phyloP scores from a whole-genome alignment of 2,888 invertebrate genomes.

The Melipona beecheii region DNA sequence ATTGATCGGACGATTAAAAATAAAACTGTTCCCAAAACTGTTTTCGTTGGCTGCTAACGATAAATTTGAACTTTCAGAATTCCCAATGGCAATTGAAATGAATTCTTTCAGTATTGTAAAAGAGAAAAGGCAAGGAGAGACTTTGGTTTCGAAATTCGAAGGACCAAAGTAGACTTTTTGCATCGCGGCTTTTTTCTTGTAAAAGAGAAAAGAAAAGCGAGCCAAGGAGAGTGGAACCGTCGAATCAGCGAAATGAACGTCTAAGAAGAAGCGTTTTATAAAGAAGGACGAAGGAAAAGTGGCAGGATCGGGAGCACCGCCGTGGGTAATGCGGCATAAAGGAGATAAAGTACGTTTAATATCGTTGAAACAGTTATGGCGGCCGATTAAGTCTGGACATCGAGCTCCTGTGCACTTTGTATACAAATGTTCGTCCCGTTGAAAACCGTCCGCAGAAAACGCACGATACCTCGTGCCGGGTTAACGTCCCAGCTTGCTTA shows the following conservation, averaged over 20 bases:
- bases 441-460: slow-evolving; percentile 28
- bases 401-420: slow-evolving; percentile 50
- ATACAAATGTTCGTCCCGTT: slow-evolving; percentile 38
- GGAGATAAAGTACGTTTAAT: slow-evolving; percentile 67
- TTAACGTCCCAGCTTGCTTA: slow-evolving; percentile 45
- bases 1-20: too few species aligned
- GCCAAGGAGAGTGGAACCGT: neutral
- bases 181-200: too few species aligned
- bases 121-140: too few species aligned
- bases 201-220: neutral
- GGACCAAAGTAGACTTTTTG: too few species aligned
- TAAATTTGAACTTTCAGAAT: too few species aligned
- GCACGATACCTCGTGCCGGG: slow-evolving; percentile 3
- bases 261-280: slow-evolving; percentile 33
- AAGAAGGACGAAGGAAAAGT: slow-evolving; percentile 40
- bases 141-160: too few species aligned
- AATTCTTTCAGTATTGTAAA: too few species aligned
- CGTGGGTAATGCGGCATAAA: slow-evolving; percentile 67
- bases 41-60: too few species aligned
- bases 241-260: neutral
- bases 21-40: too few species aligned
- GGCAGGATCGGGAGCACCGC: slow-evolving; percentile 42
- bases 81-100: too few species aligned
- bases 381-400: slow-evolving; percentile 52
- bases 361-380: slow-evolving; percentile 62